These are phyloP conservation scores for Emberiza fucata DNA, from an alignment of 2,113 vertebrate species.

Conservation along the genomic window DNA sequence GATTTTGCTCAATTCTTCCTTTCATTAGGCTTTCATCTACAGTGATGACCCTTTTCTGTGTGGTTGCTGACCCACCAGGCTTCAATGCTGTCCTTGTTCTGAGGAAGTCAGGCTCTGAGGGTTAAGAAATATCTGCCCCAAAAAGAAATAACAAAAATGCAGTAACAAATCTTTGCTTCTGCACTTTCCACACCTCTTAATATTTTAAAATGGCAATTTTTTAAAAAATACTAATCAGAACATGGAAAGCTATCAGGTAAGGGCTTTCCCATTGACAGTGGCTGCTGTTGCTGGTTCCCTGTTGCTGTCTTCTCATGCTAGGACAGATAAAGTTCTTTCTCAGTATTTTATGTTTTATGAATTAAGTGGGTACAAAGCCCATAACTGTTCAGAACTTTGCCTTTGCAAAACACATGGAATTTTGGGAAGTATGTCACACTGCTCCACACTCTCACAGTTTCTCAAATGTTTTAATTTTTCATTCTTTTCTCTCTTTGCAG, in stretches of 20 bases:
- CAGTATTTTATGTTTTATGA: neutral
- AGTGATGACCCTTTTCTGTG: neutral
- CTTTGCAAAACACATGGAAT: neutral
- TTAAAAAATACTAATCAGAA: neutral
- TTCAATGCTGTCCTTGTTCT: neutral
- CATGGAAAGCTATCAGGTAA: neutral
- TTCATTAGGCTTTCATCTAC: neutral
- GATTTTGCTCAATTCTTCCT: neutral
- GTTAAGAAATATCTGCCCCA: neutral
- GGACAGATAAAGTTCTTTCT: neutral
- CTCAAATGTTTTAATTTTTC: neutral
- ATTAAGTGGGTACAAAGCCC: neutral
- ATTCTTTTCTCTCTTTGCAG: neutral
- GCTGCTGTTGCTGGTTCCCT: neutral
- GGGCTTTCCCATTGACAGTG: neutral
- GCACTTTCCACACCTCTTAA: neutral
- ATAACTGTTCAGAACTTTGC: neutral
- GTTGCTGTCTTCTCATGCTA: neutral
- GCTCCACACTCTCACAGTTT: neutral
- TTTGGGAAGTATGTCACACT: neutral
- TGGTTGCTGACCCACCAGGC: neutral
- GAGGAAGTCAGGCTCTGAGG: neutral
- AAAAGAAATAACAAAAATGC: neutral
- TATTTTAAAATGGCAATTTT: neutral
- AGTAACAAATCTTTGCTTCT: neutral